Evolutionary conservation across 2,888 invertebrate species (phyloP).

Genomic region (Nephrotoma appendiculata): DNA sequence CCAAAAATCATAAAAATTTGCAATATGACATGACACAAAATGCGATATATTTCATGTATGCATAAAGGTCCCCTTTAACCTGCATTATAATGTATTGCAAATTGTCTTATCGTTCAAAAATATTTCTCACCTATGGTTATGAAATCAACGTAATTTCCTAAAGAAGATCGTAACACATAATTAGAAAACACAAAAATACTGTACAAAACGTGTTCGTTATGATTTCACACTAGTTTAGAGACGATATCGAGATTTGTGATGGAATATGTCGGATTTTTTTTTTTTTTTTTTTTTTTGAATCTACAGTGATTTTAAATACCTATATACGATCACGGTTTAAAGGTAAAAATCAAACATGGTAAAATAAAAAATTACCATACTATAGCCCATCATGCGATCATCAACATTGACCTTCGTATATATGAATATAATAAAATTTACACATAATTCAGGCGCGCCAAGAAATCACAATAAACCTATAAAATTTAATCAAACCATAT

Average conservation of each 20-base stretch:
- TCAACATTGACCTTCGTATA: neutral
- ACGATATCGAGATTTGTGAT: neutral
- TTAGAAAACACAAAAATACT: neutral
- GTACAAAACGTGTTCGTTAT: neutral
- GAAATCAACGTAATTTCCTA: neutral
- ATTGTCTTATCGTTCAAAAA: neutral
- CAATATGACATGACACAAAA: neutral
- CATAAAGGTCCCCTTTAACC: neutral
- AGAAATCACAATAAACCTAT: neutral
- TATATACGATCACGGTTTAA: neutral
- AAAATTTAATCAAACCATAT: neutral
- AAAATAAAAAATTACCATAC: neutral
- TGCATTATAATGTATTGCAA: neutral
- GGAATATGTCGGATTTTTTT: neutral
- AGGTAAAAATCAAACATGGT: neutral
- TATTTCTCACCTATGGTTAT: neutral
- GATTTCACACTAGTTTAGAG: neutral
- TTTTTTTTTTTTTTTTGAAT: no score
- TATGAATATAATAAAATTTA: neutral
- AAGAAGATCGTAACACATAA: neutral
- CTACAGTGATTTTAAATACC: no score
- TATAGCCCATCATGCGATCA: neutral
- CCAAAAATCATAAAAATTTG: neutral
- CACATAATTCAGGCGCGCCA: neutral
- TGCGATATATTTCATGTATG: neutral